A percentile compares a stretch with the other conserved stretches of the same genome.
Conservation (phyloP, 2,888 invertebrate species). For the Idaea aversata region DNA sequence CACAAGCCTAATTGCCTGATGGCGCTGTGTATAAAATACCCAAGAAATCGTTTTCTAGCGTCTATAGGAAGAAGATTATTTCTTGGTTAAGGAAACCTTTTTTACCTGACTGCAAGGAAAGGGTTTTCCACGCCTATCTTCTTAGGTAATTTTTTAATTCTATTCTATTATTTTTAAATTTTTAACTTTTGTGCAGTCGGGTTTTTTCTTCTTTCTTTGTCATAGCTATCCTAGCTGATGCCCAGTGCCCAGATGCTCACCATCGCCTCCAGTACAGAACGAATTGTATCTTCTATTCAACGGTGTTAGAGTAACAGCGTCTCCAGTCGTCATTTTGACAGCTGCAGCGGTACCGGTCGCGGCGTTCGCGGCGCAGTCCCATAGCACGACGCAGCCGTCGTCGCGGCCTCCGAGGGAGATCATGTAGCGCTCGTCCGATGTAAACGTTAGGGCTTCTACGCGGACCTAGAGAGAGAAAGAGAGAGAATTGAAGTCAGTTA, state of each 20-base stretch:
- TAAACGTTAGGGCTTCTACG: slow-evolving; percentile 91
- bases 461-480: slow-evolving; percentile 76
- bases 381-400: slow-evolving; percentile 93
- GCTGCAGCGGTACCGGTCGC: slow-evolving; percentile 83
- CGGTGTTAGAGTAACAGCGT: slow-evolving; percentile 80
- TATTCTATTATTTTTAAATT: no score
- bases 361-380: slow-evolving; percentile 84
- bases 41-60: not conserved
- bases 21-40: no score
- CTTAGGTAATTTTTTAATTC: no score
- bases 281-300: slow-evolving; percentile 80
- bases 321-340: slow-evolving; percentile 85
- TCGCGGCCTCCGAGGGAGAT: slow-evolving; percentile 94
- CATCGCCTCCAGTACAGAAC: slow-evolving; percentile 88
- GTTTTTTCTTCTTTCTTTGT: no score
- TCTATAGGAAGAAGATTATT: not conserved
- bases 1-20: not conserved
- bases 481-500: not conserved
- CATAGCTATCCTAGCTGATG: no score
- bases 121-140: no score
- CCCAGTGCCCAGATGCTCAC: no score
- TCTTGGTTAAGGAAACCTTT: not conserved
- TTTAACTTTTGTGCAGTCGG: no score
- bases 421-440: slow-evolving; percentile 89
- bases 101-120: no score